phyloP scores from a whole-genome alignment of 2,888 invertebrate genomes.

The Pyrochroa serraticornis region DNA sequence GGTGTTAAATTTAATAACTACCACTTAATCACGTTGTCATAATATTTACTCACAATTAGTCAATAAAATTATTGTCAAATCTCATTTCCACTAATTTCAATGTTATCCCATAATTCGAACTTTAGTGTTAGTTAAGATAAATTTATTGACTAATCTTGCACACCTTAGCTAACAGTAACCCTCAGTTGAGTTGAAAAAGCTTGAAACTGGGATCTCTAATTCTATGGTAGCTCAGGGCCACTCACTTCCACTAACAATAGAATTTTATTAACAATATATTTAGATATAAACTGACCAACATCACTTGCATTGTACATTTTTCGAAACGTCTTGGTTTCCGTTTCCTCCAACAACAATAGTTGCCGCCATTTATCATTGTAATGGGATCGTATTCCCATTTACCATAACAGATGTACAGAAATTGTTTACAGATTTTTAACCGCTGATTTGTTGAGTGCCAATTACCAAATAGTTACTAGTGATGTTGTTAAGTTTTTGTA shows the following conservation, averaged over 20 bases:
- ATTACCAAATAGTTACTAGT: slow-evolving; percentile 51
- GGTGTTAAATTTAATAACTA: too few relatives aligned
- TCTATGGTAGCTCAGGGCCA: slow-evolving; percentile 59
- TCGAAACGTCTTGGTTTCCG: not conserved
- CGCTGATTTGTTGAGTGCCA: slow-evolving; percentile 55
- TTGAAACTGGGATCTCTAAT: slow-evolving; percentile 28
- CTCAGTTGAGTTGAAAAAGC: slow-evolving; percentile 8
- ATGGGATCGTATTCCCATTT: not conserved
- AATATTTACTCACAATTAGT: too few relatives aligned
- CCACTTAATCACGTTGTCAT: too few relatives aligned
- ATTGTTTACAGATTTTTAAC: slow-evolving; percentile 51
- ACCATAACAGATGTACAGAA: slow-evolving; percentile 35
- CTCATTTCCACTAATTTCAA: too few relatives aligned
- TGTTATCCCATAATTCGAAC: too few relatives aligned
- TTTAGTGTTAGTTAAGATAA: not conserved
- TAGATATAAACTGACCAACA: slow-evolving; percentile 33
- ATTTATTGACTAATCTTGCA: not conserved
- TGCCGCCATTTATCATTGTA: too few relatives aligned
- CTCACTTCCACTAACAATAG: slow-evolving; percentile 59
- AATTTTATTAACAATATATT: slow-evolving; percentile 34
- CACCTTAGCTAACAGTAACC: slow-evolving; percentile 5
- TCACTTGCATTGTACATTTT: slow-evolving; percentile 16
- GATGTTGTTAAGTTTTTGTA: slow-evolving; percentile 49
- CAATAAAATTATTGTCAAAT: too few relatives aligned
- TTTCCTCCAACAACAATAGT: not conserved